Evolutionary conservation across 2,797 vertebrate genomes (phyloP).

Genomic region (Sylvilagus floridanus): DNA sequence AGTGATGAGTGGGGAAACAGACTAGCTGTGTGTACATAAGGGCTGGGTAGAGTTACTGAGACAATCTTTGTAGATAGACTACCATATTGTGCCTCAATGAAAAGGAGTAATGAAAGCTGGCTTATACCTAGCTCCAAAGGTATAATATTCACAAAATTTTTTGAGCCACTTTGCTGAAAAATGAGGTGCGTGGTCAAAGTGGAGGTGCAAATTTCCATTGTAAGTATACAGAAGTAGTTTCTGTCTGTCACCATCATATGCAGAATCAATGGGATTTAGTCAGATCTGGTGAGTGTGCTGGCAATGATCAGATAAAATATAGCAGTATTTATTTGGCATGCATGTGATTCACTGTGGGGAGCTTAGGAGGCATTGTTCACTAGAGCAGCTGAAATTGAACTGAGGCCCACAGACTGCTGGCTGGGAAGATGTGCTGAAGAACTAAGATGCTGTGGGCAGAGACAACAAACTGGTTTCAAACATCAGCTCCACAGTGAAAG

Average conservation of each 20-base stretch:
- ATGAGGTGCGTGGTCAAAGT: not conserved
- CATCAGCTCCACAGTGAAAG: not conserved
- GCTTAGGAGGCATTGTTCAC: not conserved
- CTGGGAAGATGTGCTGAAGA: not conserved
- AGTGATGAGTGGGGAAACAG: not conserved
- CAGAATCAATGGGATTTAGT: conserved; percentile 4
- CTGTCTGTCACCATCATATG: not conserved
- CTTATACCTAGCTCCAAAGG: not conserved
- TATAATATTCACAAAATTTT: not conserved
- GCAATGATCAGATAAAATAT: conserved; percentile 1
- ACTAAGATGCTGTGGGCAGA: not conserved
- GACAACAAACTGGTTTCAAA: conserved; percentile 31
- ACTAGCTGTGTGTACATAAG: not conserved
- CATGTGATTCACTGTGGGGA: not conserved
- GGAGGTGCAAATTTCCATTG: not conserved
- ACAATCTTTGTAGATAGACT: not conserved
- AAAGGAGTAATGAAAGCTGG: not conserved
- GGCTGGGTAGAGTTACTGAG: not conserved
- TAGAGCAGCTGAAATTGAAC: not conserved
- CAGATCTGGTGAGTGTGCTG: conserved; percentile 16
- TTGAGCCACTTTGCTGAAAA: not conserved
- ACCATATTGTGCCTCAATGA: not conserved
- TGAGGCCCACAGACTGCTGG: not conserved
- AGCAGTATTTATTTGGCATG: not conserved
- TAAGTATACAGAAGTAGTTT: conserved; percentile 26